These are phyloP conservation scores for Pelodiscus sinensis DNA, from an alignment of 2,113 vertebrate genomes.

Conservation along the genomic window DNA sequence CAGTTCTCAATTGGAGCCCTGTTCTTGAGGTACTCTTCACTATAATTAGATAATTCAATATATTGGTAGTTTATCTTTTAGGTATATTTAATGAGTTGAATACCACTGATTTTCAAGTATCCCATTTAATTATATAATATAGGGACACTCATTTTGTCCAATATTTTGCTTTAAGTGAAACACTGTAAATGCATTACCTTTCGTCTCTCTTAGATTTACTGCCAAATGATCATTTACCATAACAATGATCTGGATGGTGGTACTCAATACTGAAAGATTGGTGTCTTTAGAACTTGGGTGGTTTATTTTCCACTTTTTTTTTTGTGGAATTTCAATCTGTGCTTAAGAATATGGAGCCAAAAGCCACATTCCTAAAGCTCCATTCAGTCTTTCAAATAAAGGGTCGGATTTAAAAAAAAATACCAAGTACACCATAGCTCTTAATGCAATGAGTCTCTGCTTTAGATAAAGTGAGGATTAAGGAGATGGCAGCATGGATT, in stretches of 20 bases:
- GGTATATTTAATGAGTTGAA: not conserved
- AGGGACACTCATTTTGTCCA: not conserved
- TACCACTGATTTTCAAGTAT: not conserved
- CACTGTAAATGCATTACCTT: not conserved
- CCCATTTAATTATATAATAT: not conserved
- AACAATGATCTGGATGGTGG: not conserved
- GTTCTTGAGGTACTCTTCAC: slow-evolving; percentile 88
- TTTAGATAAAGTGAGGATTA: not conserved
- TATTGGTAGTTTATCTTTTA: not conserved
- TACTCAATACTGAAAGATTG: not conserved
- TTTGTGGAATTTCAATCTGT: not conserved
- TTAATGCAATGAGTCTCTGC: not conserved
- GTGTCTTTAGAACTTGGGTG: not conserved
- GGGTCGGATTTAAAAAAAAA: not conserved
- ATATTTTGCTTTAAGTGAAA: not conserved
- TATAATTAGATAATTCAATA: not conserved
- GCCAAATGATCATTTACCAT: not conserved
- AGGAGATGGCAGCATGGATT: not conserved
- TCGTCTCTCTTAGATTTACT: not conserved
- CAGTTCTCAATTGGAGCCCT: slow-evolving; percentile 92
- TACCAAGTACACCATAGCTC: not conserved
- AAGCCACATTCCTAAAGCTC: not conserved
- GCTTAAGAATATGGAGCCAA: not conserved
- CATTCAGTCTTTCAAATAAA: not conserved
- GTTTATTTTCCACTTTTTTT: not conserved